Percentiles rank a stretch among this genome's conserved stretches.
phyloP scores from a whole-genome alignment of 1,140 invertebrate genomes.

The Mizuhopecten yessoensis region DNA sequence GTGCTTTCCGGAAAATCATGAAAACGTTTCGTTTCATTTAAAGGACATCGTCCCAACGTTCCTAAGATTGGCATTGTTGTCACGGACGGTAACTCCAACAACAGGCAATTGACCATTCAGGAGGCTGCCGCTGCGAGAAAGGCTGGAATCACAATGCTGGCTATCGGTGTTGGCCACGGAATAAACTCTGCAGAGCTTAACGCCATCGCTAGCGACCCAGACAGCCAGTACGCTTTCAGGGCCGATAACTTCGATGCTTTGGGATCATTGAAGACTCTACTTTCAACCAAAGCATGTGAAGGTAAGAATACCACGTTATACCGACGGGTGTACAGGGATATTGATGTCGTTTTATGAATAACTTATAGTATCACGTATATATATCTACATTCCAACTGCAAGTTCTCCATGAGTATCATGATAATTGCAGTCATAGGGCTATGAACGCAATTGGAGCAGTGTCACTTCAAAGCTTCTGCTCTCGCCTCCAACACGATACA shows the following conservation, averaged over 20 bases:
- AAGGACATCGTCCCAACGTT: slow-evolving; percentile 58
- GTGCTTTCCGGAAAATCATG: no score
- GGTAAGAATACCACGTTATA: slow-evolving; percentile 30
- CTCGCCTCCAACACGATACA: no score
- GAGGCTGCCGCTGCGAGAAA: slow-evolving; percentile 49
- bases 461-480: no score
- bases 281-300: slow-evolving; percentile 70
- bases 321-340: no score
- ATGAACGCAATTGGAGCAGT: no score
- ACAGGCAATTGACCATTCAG: slow-evolving; percentile 5
- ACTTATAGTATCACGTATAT: no score
- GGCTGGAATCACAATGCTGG: slow-evolving; percentile 49
- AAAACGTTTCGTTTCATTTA: no score
- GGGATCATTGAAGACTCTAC: slow-evolving; percentile 62
- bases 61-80: slow-evolving; percentile 52
- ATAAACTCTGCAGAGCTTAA: slow-evolving; percentile 32
- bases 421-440: no score
- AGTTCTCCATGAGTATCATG: no score
- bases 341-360: no score
- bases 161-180: slow-evolving; percentile 37
- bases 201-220: slow-evolving; percentile 47
- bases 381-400: no score
- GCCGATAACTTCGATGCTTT: slow-evolving; percentile 58
- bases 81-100: slow-evolving; percentile 57
- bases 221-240: slow-evolving; percentile 45